phyloP scores from a whole-genome alignment of 2,888 invertebrate genomes.

The Hypena proboscidalis region DNA sequence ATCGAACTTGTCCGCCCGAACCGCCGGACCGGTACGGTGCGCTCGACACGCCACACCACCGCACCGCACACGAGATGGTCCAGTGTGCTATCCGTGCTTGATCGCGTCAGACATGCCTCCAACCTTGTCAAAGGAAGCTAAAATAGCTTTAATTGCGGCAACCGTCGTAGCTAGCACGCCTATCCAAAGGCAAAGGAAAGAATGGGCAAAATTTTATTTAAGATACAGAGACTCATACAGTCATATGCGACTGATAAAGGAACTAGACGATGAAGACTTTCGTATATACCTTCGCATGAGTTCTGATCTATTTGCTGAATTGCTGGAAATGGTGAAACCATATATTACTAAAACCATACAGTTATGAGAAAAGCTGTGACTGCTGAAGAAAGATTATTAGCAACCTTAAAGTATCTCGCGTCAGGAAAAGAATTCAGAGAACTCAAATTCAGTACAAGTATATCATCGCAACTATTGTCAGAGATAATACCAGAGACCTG shows the following conservation, averaged over 20 bases:
- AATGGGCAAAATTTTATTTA: slow-evolving; percentile 21
- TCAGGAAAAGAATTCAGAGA: slow-evolving; percentile 25
- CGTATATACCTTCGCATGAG: slow-evolving; percentile 20
- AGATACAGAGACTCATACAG: slow-evolving; percentile 12
- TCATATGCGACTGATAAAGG: slow-evolving; percentile 3
- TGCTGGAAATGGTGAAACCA: slow-evolving; percentile 13
- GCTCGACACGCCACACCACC: slow-evolving; percentile 4
- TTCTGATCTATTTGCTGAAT: slow-evolving; percentile 15
- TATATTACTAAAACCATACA: slow-evolving; percentile 25
- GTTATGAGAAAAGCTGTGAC: slow-evolving; percentile 18
- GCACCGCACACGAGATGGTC: slow-evolving; percentile 3
- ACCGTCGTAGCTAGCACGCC: slow-evolving; percentile 5
- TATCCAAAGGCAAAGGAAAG: slow-evolving; percentile 11
- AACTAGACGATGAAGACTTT: slow-evolving; percentile 16
- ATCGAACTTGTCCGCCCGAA: too few relatives aligned
- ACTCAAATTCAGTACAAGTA: slow-evolving; percentile 20
- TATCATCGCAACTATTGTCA: slow-evolving; percentile 22
- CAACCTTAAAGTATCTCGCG: slow-evolving; percentile 24
- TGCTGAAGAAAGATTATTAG: slow-evolving; percentile 20
- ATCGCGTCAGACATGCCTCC: slow-evolving; percentile 3
- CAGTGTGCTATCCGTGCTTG: slow-evolving; percentile 2
- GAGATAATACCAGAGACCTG: slow-evolving; percentile 34
- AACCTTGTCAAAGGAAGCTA: slow-evolving; percentile 4
- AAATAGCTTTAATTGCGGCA: slow-evolving; percentile 13
- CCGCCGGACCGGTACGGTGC: too few relatives aligned